Evolutionary conservation across 1,140 invertebrate species (phyloP).

Genomic region (Dendrolimus punctatus): DNA sequence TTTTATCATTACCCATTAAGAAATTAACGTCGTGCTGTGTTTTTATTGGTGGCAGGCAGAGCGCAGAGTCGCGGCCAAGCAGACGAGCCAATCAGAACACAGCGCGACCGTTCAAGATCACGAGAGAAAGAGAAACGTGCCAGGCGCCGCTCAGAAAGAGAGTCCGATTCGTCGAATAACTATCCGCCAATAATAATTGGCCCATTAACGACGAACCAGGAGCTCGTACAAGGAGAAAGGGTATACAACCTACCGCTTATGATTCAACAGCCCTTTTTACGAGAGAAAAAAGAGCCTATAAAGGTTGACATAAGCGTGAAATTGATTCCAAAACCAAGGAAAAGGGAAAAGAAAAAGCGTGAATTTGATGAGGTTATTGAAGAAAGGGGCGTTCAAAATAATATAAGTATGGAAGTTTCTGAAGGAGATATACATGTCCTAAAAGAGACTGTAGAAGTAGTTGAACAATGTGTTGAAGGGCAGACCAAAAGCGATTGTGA

Average conservation of each 20-base stretch:
- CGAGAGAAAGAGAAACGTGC: slow-evolving; percentile 41
- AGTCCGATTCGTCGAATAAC: slow-evolving; percentile 75
- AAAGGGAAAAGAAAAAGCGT: slow-evolving; percentile 54
- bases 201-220: slow-evolving; percentile 69
- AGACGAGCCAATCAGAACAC: slow-evolving; percentile 71
- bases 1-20: slow-evolving; percentile 18
- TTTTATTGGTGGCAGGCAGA: slow-evolving; percentile 70
- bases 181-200: slow-evolving; percentile 67
- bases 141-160: slow-evolving; percentile 63
- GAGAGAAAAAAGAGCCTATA: slow-evolving; percentile 82
- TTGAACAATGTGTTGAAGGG: slow-evolving; percentile 8
- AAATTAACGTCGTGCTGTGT: slow-evolving; percentile 69
- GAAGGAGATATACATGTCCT: slow-evolving; percentile 44
- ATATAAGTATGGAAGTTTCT: slow-evolving; percentile 57
- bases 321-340: slow-evolving; percentile 77
- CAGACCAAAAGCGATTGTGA: slow-evolving; percentile 3
- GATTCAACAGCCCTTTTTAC: slow-evolving; percentile 77
- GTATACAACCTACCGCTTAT: slow-evolving; percentile 71
- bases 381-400: slow-evolving; percentile 47
- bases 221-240: slow-evolving; percentile 66
- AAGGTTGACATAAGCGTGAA: slow-evolving; percentile 87
- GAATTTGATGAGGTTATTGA: slow-evolving; percentile 52
- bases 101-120: slow-evolving; percentile 57
- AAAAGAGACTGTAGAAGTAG: slow-evolving; percentile 40
- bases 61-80: slow-evolving; percentile 65